phyloP scores from a whole-genome alignment of 2,113 vertebrate species.

The Circaetus gallicus region DNA sequence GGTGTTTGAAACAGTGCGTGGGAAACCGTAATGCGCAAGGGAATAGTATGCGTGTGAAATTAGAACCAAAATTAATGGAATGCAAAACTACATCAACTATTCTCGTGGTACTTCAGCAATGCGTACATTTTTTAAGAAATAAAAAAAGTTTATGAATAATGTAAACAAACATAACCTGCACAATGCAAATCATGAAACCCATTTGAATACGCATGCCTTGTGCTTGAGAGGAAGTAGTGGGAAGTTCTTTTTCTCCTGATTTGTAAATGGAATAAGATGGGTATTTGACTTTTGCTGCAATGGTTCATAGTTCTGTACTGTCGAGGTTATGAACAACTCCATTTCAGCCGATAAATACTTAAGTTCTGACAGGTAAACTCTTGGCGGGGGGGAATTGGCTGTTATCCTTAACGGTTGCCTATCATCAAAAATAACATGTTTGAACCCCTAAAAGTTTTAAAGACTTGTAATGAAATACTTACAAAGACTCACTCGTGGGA shows the following conservation, averaged over 20 bases:
- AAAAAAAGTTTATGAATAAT: neutral
- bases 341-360: neutral
- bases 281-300: neutral
- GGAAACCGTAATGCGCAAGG: neutral
- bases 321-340: neutral
- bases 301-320: neutral
- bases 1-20: neutral
- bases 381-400: too few relatives aligned
- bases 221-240: neutral
- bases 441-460: neutral
- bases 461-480: neutral
- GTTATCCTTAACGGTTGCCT: neutral
- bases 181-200: rapidly evolving
- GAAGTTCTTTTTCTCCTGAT: neutral
- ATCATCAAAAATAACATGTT: rapidly evolving
- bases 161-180: rapidly evolving
- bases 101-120: neutral
- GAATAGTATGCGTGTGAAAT: rapidly evolving
- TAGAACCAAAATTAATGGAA: neutral
- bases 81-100: rapidly evolving
- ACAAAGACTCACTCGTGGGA: rapidly evolving
- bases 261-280: neutral
- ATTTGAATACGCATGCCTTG: rapidly evolving
- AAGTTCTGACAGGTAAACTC: neutral
- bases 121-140: rapidly evolving